These are phyloP conservation scores for Pantala flavescens DNA, from an alignment of 1,140 invertebrate species.

Conservation along the genomic window DNA sequence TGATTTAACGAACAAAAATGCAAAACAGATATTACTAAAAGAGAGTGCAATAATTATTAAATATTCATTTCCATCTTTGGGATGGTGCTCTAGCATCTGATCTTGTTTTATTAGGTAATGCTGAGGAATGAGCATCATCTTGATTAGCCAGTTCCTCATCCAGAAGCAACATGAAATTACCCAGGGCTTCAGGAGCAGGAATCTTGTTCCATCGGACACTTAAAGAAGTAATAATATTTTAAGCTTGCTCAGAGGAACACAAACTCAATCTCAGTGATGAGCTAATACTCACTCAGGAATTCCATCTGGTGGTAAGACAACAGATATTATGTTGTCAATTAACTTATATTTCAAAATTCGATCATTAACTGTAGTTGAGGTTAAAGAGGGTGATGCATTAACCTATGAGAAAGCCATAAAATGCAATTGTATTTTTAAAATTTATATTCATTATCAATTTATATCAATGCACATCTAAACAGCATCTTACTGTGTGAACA, in stretches of 20 bases:
- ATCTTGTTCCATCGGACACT: constrained; percentile 86
- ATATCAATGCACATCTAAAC: too few relatives aligned
- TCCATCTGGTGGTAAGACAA: constrained; percentile 81
- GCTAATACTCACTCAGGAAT: constrained; percentile 63
- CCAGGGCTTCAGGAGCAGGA: constrained; percentile 63
- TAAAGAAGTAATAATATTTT: constrained; percentile 24
- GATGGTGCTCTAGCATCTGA: constrained; percentile 28
- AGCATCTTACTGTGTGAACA: too few relatives aligned
- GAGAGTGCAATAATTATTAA: too few relatives aligned
- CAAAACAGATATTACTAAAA: too few relatives aligned
- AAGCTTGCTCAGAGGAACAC: background rate
- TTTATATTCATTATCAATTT: too few relatives aligned
- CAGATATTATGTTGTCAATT: constrained; percentile 87
- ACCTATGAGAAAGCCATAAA: constrained; percentile 51
- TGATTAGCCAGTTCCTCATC: constrained; percentile 66
- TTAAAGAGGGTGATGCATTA: constrained; percentile 89
- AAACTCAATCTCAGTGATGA: background rate
- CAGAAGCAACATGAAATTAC: constrained; percentile 80
- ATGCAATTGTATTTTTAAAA: too few relatives aligned
- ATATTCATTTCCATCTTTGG: constrained; percentile 33
- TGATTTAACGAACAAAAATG: too few relatives aligned
- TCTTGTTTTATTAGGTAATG: background rate
- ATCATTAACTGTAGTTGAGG: constrained; percentile 91
- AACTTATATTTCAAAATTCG: constrained; percentile 92
- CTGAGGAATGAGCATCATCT: constrained; percentile 33